Conservation (phyloP, 1,140 invertebrate species). For the Harlomillsia oculata region DNA sequence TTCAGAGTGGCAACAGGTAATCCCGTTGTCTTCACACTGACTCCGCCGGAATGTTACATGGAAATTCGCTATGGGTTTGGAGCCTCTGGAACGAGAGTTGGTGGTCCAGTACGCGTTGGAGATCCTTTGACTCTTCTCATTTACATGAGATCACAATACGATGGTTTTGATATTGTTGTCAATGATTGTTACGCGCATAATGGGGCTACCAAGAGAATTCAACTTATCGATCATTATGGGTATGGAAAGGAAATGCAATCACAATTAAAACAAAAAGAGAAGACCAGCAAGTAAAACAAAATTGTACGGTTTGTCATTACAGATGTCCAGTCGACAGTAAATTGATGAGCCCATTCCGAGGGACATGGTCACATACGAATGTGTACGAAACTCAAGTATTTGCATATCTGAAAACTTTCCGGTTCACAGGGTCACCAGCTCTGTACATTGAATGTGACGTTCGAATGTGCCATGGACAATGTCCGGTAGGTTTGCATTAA, state of each 20-base stretch:
- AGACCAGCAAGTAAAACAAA: neutral
- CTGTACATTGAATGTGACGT: constrained; percentile 91
- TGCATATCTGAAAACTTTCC: constrained; percentile 89
- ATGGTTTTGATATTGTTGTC: constrained; percentile 91
- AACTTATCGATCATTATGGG: constrained; percentile 86
- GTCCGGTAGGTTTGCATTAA: constrained; percentile 61
- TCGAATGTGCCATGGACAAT: constrained; percentile 85
- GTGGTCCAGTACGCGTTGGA: constrained; percentile 74
- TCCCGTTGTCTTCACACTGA: constrained; percentile 84
- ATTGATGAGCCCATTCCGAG: constrained; percentile 79
- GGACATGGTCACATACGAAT: constrained; percentile 79
- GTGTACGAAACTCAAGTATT: constrained; percentile 88
- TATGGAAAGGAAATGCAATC: no score
- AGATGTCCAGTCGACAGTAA: constrained; percentile 90
- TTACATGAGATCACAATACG: constrained; percentile 69
- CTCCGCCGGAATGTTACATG: constrained; percentile 90
- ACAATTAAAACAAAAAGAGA: no score
- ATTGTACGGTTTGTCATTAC: constrained; percentile 13
- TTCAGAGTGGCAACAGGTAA: constrained; percentile 79
- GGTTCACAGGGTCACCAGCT: constrained; percentile 84
- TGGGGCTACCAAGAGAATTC: constrained; percentile 79
- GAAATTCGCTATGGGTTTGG: constrained; percentile 25
- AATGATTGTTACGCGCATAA: constrained; percentile 92
- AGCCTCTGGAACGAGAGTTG: constrained; percentile 63
- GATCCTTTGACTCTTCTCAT: constrained; percentile 85